Conservation (phyloP, 92 coral and sea anemone genomes). For the Actinostola sp. region DNA sequence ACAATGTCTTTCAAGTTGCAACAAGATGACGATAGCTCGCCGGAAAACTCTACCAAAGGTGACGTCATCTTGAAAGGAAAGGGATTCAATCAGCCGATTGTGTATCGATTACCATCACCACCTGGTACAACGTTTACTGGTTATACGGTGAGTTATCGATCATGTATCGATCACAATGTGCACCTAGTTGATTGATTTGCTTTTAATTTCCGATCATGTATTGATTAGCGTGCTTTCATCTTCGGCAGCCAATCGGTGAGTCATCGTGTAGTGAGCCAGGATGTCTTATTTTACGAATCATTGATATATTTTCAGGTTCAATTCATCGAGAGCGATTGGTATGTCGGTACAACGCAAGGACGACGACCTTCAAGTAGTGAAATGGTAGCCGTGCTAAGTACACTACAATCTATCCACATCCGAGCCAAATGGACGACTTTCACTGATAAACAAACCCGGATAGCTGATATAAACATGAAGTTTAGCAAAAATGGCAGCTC, state of each 20-base stretch:
- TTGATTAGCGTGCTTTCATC: no score
- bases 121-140: constrained; percentile 43
- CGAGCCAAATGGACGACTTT: constrained; percentile 86
- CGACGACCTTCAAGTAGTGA: constrained; percentile 75
- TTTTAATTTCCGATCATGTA: no score
- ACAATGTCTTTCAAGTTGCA: constrained; percentile 67
- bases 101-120: constrained; percentile 54
- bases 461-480: constrained; percentile 54
- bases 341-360: constrained; percentile 70
- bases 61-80: constrained; percentile 84
- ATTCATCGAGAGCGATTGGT: constrained; percentile 83
- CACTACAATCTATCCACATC: constrained; percentile 66
- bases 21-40: constrained; percentile 49
- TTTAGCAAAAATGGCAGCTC: constrained; percentile 26
- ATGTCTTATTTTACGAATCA: no score
- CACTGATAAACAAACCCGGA: constrained; percentile 21
- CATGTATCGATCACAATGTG: no score
- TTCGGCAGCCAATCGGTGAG: no score
- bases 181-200: no score
- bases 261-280: no score
- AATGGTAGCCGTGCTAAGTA: constrained; percentile 77
- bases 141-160: constrained; percentile 60
- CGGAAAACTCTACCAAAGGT: constrained; percentile 60
- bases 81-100: constrained; percentile 70
- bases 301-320: constrained; percentile 69